Percentiles rank a stretch among this genome's conserved stretches.
Evolutionary conservation across 37 sponge, comb jelly and placozoan genomes (phyloP).

Genomic region (Aplysina aerophoba): DNA sequence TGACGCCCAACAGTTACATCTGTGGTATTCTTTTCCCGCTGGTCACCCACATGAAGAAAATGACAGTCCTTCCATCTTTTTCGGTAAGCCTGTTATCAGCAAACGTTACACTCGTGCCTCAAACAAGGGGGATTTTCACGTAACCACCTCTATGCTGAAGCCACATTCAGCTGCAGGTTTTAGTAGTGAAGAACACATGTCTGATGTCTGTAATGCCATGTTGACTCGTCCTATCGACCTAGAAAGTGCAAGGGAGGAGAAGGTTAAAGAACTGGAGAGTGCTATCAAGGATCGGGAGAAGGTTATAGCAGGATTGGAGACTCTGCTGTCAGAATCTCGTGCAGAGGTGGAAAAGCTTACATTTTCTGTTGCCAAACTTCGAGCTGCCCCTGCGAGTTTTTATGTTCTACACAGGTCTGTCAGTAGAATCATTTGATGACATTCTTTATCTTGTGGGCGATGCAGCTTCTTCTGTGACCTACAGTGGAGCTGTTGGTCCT

Average conservation of each 20-base stretch:
- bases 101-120: conserved; percentile 18
- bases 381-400: conserved; percentile 12
- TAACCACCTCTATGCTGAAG: background rate
- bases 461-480: conserved; percentile 12
- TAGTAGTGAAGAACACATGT: background rate
- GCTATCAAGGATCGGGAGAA: conserved; percentile 19
- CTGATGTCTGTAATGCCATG: background rate
- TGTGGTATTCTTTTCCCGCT: conserved; percentile 32
- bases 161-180: background rate
- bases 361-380: conserved; percentile 22
- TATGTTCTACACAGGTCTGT: conserved; percentile 26
- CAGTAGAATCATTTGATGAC: conserved; percentile 27
- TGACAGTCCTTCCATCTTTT: conserved; percentile 5
- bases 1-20: conserved; percentile 27
- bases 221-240: background rate
- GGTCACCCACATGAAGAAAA: background rate
- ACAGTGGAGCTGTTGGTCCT: background rate
- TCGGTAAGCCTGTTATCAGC: background rate
- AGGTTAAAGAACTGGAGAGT: conserved; percentile 1
- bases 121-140: background rate
- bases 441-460: conserved; percentile 2
- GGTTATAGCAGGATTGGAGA: conserved; percentile 24
- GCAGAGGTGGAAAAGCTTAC: conserved; percentile 8
- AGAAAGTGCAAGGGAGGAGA: background rate
- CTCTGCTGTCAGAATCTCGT: background rate